Conservation (phyloP, 2,113 vertebrate species). For the Thinocorus orbignyianus region DNA sequence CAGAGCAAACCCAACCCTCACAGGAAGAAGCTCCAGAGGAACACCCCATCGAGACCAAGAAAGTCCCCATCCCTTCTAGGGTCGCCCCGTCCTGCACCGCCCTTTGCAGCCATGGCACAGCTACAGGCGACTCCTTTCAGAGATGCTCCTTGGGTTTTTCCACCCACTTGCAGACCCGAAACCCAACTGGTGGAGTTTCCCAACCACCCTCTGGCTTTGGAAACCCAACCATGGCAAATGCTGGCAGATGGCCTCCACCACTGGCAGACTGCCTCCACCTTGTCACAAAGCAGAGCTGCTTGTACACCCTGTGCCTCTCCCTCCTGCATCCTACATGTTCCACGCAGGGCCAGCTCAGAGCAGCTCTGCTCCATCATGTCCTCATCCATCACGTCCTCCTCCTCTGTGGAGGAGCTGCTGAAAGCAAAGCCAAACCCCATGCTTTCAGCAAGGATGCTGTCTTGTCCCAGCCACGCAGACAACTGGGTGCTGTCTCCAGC, state of each 20-base stretch:
- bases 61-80: not conserved
- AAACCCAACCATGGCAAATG: not conserved
- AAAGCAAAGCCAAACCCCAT: not conserved
- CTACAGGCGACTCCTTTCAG: not conserved
- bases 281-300: not conserved
- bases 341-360: not conserved
- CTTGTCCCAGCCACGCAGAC: not conserved
- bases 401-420: not conserved
- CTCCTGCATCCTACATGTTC: not conserved
- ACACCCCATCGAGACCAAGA: not conserved
- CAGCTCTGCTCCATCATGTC: not conserved
- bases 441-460: not conserved
- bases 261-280: not conserved
- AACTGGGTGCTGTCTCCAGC: not conserved
- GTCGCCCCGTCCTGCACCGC: not conserved
- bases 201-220: rapidly evolving
- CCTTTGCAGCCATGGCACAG: not conserved
- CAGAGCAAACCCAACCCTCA: not conserved
- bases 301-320: not conserved
- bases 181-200: not conserved
- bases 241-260: not conserved
- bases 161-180: not conserved
- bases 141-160: not conserved
- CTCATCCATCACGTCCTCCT: not conserved
- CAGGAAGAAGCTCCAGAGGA: not conserved